Evolutionary conservation across 1,140 invertebrate genomes (phyloP).

Genomic region (Artemia franciscana): DNA sequence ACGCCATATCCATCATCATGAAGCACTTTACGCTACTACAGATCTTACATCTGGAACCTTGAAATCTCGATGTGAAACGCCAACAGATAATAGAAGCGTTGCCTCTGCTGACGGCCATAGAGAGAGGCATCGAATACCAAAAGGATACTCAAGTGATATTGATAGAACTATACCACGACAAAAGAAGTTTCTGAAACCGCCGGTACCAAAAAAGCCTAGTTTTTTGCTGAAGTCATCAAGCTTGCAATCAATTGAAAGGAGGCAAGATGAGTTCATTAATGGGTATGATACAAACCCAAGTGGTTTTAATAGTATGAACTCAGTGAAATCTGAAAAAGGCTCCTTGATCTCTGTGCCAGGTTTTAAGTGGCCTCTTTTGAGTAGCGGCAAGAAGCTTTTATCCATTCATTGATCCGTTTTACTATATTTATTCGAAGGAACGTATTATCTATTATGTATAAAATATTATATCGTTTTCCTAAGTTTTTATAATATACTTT

Average conservation of each 20-base stretch:
- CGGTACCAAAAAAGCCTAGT: not conserved
- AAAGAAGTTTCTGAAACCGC: not conserved
- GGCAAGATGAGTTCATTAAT: not conserved
- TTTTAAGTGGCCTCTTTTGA: not conserved
- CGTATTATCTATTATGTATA: no score
- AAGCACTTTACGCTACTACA: not conserved
- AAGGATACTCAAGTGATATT: not conserved
- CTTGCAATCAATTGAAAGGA: not conserved
- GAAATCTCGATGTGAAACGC: not conserved
- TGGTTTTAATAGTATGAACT: not conserved
- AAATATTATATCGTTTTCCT: no score
- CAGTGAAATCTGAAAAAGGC: not conserved
- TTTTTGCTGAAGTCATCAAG: not conserved
- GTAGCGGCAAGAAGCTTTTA: not conserved
- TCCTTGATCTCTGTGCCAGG: not conserved
- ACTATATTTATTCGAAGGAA: no score
- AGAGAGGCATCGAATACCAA: not conserved
- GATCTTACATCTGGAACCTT: not conserved
- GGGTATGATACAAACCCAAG: not conserved
- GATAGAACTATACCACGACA: not conserved
- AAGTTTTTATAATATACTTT: no score
- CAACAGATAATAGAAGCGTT: not conserved
- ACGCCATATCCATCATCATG: not conserved
- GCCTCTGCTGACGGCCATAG: not conserved
- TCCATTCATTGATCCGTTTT: no score